Base-by-base conservation (phyloP, 2,797 vertebrate species). In the Acanthis flammea region DNA sequence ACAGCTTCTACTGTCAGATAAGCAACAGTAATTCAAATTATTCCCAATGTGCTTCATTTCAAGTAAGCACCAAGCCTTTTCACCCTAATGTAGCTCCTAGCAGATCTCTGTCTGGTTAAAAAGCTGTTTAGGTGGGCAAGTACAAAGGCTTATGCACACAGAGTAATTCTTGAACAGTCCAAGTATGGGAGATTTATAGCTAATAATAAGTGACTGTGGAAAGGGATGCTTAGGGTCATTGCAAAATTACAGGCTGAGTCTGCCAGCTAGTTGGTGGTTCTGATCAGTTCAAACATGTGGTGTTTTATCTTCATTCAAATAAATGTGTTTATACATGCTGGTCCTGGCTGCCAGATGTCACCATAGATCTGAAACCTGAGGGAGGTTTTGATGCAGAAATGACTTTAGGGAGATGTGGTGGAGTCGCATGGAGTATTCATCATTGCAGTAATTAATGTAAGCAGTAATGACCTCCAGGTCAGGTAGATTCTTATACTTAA, bases 401-500 rank as follows among this genome's bases (percentile, higher is more conserved):
- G 6, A n/a, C 77, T 91, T 86, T 17, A 78, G 68, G 72, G 54
- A 51, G 35, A 66, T 7, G 14, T 27, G 57, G 37, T 77, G 35
- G 55, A 82, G 45, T 88, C 2, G 0, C 65, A 37, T 12, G 30
- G 47, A 87, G 37, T 67, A 50, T 77, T 92, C 0, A 0, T 90
- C 90, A 81, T 24, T 88, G 76, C 23, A 92, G 45, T 70, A 93
- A 90, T 95, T 94, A 95, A 84, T 2, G 2, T 60, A 86, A 92
- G 73, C 66, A 92, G 60, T 73, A 92, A 90, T 67, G 87, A 96
- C 65, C 82, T 90, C 45, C 77, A 71, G 79, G 79, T 92, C 85
- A 86, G 57, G 55, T 70, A 48, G 87, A 79, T 88, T 91, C 71
- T 93, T 77, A 55, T 23, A 35, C n/a, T 87, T 94, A 93, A 92